Evolutionary conservation across 2,113 vertebrate genomes (phyloP).

Genomic region (Zosterops pallidus): DNA sequence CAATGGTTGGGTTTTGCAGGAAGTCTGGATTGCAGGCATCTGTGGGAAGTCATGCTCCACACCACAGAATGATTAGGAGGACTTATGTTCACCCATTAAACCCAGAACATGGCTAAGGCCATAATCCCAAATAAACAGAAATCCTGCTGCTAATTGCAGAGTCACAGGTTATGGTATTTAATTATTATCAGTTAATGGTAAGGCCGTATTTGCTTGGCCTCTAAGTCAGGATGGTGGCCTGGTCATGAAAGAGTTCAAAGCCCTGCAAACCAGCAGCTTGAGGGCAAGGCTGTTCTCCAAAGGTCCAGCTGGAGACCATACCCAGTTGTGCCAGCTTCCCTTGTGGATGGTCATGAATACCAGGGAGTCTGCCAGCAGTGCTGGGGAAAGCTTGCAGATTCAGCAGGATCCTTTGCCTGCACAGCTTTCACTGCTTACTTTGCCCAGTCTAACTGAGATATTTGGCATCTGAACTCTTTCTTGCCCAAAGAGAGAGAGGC

Average conservation of each 20-base stretch:
- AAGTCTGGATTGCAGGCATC: background rate
- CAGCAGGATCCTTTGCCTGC: background rate
- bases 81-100: background rate
- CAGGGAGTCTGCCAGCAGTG: background rate
- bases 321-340: background rate
- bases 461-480: background rate
- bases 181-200: background rate
- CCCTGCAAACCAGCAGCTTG: background rate
- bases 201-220: rapidly evolving
- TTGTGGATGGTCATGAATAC: background rate
- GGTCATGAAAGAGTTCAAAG: background rate
- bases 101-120: background rate
- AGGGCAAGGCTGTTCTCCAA: background rate
- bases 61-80: background rate
- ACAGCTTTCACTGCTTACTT: background rate
- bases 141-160: background rate
- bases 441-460: background rate
- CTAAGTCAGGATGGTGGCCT: background rate
- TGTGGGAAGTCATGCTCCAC: background rate
- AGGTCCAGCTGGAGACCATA: background rate
- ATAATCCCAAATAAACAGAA: background rate
- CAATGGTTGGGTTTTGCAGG: background rate
- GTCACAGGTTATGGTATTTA: background rate
- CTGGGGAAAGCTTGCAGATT: background rate
- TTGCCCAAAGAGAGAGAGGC: background rate